Evolutionary conservation across 2,797 vertebrate genomes (phyloP).

Genomic region (Chromobotia macracanthus): DNA sequence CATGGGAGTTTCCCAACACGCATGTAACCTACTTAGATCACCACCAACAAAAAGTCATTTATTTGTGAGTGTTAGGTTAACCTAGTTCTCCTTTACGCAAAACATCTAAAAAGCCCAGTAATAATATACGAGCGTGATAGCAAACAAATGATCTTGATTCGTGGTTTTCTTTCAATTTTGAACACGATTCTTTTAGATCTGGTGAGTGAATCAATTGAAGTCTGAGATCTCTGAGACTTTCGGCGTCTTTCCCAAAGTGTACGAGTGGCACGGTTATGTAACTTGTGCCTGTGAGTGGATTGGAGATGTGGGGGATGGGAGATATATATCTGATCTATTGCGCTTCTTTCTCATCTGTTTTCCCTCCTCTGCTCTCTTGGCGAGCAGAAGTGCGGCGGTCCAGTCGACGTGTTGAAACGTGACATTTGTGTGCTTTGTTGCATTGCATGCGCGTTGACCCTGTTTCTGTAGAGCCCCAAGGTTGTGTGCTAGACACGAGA

Average conservation of each 20-base stretch:
- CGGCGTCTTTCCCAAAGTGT: too few species aligned
- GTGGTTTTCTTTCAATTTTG: neutral
- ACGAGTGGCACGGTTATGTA: conserved; percentile 78
- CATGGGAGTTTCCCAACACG: too few species aligned
- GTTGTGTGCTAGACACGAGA: conserved; percentile 46
- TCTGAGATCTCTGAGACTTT: neutral
- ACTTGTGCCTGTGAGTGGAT: conserved; percentile 66
- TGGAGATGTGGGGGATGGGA: conserved; percentile 60
- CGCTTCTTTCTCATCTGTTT: conserved; percentile 47
- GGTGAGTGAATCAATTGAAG: neutral
- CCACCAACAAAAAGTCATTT: neutral
- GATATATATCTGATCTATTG: conserved; percentile 46
- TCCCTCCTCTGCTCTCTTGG: conserved; percentile 51
- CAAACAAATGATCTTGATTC: neutral
- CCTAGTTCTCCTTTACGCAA: neutral
- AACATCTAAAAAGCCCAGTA: neutral
- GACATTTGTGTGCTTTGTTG: conserved; percentile 33
- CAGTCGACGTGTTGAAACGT: conserved; percentile 33
- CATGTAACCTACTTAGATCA: conserved; percentile 38
- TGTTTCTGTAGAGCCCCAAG: conserved; percentile 54
- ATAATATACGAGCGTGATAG: neutral
- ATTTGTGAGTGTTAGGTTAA: neutral
- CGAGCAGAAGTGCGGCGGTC: conserved; percentile 41
- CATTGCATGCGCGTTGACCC: conserved; percentile 38
- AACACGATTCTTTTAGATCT: neutral